These are phyloP conservation scores for Okapia johnstoni DNA, from an alignment of 2,113 vertebrate species.

Conservation along the genomic window DNA sequence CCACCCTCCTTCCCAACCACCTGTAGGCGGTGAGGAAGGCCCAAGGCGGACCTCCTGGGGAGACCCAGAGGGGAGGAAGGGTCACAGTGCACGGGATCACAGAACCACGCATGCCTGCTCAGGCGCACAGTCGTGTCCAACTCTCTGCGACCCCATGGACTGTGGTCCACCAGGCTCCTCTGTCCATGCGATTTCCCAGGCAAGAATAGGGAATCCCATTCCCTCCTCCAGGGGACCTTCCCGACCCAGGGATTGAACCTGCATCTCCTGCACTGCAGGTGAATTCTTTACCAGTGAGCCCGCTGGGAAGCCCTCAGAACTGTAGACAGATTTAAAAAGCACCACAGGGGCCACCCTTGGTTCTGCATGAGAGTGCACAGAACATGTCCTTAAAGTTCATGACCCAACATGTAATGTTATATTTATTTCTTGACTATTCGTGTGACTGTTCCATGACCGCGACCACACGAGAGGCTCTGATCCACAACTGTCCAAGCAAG, in stretches of 20 bases:
- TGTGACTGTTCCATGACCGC: neutral
- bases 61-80: neutral
- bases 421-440: neutral
- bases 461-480: neutral
- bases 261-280: neutral
- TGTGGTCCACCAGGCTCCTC: neutral
- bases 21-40: neutral
- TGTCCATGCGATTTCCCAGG: neutral
- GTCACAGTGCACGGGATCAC: neutral
- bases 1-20: neutral
- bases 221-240: neutral
- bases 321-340: neutral
- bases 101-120: accelerated
- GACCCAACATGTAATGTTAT: accelerated
- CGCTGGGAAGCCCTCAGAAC: neutral
- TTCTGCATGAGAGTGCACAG: neutral
- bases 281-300: neutral
- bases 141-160: neutral
- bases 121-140: neutral
- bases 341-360: neutral
- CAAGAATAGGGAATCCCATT: neutral
- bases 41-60: neutral
- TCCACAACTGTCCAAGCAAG: neutral
- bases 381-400: neutral
- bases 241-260: neutral